phyloP scores from a whole-genome alignment of 1,140 invertebrate genomes.

The Propsilocerus akamusi region DNA sequence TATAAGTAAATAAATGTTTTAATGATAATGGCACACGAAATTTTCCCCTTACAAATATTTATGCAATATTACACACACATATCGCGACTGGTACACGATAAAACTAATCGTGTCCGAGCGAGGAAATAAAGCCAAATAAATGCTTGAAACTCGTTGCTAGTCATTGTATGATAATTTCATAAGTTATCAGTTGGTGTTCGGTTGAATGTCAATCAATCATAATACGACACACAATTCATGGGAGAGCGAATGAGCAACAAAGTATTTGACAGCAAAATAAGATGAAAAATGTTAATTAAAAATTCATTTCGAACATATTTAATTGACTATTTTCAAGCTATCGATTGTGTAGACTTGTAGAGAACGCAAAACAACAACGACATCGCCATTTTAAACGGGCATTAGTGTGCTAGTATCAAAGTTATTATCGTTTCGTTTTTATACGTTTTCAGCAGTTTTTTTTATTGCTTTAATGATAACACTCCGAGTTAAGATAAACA shows the following conservation, averaged over 20 bases:
- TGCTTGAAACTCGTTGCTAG: neutral
- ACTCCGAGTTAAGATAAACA: neutral
- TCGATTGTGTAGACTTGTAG: no score
- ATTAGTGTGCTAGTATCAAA: no score
- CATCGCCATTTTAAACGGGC: no score
- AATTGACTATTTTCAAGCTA: no score
- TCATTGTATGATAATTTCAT: neutral
- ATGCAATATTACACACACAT: neutral
- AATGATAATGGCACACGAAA: neutral
- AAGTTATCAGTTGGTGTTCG: neutral
- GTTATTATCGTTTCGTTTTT: no score
- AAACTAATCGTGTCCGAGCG: no score
- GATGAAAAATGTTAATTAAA: no score
- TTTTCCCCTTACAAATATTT: neutral
- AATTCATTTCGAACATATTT: no score
- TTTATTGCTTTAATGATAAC: neutral
- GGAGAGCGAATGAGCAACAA: no score
- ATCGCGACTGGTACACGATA: neutral
- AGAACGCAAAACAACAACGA: no score
- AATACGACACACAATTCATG: no score
- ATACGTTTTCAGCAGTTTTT: neutral
- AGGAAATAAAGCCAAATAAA: neutral
- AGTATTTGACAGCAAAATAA: no score
- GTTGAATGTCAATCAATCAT: neutral
- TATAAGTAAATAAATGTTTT: conserved; percentile 1